A percentile compares a stretch with the other conserved stretches of the same genome.
Conservation (phyloP, 2,113 vertebrate species). For the Motacilla tschutschensis region DNA sequence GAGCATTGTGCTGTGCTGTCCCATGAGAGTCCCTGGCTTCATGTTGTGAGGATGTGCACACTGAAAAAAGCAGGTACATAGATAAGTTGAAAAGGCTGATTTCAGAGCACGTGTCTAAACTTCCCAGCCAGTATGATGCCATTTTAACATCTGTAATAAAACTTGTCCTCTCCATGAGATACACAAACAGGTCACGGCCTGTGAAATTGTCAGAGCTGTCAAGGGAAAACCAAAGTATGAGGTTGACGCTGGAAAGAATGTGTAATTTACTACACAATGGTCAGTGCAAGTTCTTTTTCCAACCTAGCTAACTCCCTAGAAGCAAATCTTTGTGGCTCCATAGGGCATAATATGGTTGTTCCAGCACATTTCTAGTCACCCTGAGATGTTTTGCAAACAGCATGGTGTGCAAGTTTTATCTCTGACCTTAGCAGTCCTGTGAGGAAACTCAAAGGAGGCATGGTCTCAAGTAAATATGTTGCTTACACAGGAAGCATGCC, state of each 20-base stretch:
- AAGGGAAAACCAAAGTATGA: conserved; percentile 12
- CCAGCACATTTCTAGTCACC: neutral
- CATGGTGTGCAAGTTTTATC: neutral
- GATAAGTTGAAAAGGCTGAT: neutral
- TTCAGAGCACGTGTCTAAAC: neutral
- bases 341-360: neutral
- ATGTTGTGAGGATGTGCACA: rapidly evolving
- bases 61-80: neutral
- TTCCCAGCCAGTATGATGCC: neutral
- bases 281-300: neutral
- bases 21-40: rapidly evolving
- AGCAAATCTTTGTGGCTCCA: neutral
- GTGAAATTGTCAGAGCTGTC: neutral
- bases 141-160: neutral
- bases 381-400: conserved; percentile 17
- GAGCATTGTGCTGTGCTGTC: neutral
- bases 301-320: neutral
- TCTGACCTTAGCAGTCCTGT: neutral
- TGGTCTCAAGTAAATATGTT: neutral
- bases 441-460: neutral
- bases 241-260: neutral
- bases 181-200: neutral
- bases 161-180: neutral
- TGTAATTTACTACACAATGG: neutral
- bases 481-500: neutral